Percentiles rank a stretch among this genome's conserved stretches.
Conservation (phyloP, 2,113 vertebrate genomes). For the Tachuris rubrigastra region DNA sequence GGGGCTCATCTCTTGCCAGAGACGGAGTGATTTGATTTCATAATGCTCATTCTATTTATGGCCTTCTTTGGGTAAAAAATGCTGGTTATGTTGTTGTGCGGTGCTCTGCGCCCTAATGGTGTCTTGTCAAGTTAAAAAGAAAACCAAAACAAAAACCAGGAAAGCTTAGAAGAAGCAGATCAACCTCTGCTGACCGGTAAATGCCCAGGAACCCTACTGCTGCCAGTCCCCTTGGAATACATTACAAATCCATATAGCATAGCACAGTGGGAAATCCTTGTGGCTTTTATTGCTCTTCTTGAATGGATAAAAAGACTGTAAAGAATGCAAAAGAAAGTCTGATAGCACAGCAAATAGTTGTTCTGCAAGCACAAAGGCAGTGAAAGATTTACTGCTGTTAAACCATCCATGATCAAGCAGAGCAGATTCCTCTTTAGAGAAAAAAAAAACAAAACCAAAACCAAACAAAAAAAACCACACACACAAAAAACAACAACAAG, state of each 20-base stretch:
- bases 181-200: not conserved
- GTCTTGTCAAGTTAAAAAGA: not conserved
- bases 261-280: not conserved
- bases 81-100: conserved; percentile 5
- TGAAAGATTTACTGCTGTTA: not conserved
- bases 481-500: no score
- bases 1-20: conserved; percentile 58
- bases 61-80: conserved; percentile 75
- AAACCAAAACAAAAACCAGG: not conserved
- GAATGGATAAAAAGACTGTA: not conserved
- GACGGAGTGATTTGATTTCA: conserved; percentile 42
- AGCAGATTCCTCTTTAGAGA: not conserved
- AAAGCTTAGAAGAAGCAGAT: not conserved
- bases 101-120: not conserved
- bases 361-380: not conserved
- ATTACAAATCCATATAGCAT: not conserved
- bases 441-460: no score
- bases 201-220: not conserved
- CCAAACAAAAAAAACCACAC: no score
- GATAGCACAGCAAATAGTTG: not conserved
- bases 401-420: not conserved
- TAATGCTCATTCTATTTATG: conserved; percentile 59
- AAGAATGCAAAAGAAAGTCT: not conserved
- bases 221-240: not conserved
- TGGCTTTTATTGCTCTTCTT: not conserved